These are phyloP conservation scores for Parus major DNA, from an alignment of 2,113 vertebrate genomes.

Conservation along the genomic window DNA sequence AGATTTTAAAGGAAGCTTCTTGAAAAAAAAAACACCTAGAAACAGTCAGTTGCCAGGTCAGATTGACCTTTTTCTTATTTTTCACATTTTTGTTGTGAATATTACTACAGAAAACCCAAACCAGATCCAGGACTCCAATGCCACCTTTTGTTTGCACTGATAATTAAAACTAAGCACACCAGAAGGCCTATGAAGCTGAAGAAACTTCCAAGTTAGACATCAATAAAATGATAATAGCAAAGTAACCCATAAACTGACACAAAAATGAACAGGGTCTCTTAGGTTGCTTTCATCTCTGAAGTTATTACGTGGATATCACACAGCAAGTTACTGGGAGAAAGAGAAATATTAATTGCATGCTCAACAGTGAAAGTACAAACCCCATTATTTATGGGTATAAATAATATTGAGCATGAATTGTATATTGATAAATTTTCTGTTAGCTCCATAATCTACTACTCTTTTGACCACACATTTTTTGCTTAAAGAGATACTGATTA, in stretches of 20 bases:
- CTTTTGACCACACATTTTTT: not conserved
- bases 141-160: not conserved
- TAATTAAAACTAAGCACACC: not conserved
- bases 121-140: fast-evolving
- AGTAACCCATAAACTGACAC: not conserved
- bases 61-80: not conserved
- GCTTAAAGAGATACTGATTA: not conserved
- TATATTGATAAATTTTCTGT: not conserved
- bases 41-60: not conserved
- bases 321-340: not conserved
- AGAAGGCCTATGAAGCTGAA: not conserved
- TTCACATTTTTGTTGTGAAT: not conserved
- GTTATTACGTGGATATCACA: not conserved
- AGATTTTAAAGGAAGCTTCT: not conserved
- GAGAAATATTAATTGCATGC: not conserved
- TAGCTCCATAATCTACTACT: not conserved
- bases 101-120: not conserved
- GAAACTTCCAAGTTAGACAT: not conserved
- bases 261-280: not conserved
- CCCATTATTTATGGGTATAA: not conserved
- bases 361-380: not conserved
- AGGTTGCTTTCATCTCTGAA: not conserved
- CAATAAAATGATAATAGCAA: not conserved
- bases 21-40: not conserved
- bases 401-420: not conserved